phyloP scores from a whole-genome alignment of 1,140 invertebrate species.

The Potamilus streckersoni region DNA sequence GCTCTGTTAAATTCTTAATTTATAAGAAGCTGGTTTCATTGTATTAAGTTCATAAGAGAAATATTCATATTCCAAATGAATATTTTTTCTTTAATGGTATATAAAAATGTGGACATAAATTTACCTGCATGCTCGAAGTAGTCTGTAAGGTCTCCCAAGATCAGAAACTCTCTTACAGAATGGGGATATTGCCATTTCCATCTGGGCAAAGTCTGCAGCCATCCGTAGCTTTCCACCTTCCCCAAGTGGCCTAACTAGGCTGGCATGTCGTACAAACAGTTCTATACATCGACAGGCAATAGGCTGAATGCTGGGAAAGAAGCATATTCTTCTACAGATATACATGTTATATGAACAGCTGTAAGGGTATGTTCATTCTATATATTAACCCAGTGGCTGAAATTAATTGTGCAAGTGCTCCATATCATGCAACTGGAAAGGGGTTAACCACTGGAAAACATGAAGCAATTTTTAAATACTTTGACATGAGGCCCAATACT shows the following conservation, averaged over 20 bases:
- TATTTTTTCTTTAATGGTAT: too few relatives aligned
- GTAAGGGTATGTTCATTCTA: background rate
- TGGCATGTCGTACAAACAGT: slow-evolving; percentile 87
- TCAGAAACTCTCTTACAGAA: slow-evolving; percentile 77
- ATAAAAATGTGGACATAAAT: too few relatives aligned
- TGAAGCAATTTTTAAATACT: too few relatives aligned
- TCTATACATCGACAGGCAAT: slow-evolving; percentile 86
- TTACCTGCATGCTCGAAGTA: slow-evolving; percentile 79
- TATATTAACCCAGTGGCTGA: background rate
- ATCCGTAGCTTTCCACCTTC: slow-evolving; percentile 83
- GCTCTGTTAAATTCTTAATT: too few relatives aligned
- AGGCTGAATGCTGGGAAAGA: slow-evolving; percentile 68
- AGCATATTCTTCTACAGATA: background rate
- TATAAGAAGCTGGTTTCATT: too few relatives aligned
- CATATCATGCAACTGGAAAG: too few relatives aligned
- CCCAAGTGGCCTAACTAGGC: slow-evolving; percentile 84
- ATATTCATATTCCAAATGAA: too few relatives aligned
- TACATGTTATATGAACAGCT: background rate
- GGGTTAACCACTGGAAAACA: too few relatives aligned
- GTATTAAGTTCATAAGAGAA: too few relatives aligned
- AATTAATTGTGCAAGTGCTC: too few relatives aligned
- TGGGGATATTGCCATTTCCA: slow-evolving; percentile 77
- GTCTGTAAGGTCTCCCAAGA: slow-evolving; percentile 79
- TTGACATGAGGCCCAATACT: too few relatives aligned
- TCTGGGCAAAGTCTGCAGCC: slow-evolving; percentile 84